Base-by-base conservation (phyloP, 2,888 invertebrate species). In the Chrysolina haemoptera region DNA sequence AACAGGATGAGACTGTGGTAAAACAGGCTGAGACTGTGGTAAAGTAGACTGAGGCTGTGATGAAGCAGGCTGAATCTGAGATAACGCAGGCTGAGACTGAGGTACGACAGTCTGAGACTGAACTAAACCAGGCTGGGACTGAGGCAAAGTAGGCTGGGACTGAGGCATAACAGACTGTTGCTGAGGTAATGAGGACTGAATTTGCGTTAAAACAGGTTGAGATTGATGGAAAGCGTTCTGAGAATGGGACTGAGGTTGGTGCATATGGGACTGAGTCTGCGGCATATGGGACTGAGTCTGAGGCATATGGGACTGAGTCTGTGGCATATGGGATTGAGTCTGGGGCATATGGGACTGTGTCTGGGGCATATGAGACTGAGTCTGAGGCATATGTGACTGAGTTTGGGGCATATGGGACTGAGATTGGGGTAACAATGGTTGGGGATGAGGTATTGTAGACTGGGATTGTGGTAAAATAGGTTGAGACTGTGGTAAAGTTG, bases 161-260 rank as follows among this genome's bases (percentile, higher is more conserved):
- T 62, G 63, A 9, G 41, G 43, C 12, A 53, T 5, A 16, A 48
- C 62, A 48, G 66, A 75, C 62, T 76, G 79, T 11, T 71, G 41
- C n/a, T 66, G 70, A 10, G 71, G 43, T 3, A 63, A 55, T 12
- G 62, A 18, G 9, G 70, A n/a, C 46, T 67, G 70, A 35, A 69
- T 63, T 40, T 70, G 69, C 6, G 48, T 63, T 73, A 76, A 40
- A 12, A 48, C 27, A 27, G 55, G 63, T 16, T 69, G 66, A 18
- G 20, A 35, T 65, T 48, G 66, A 16, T 68, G 71, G 62, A 75
- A 73, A 59, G 69, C 53, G 74, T 72, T 62, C 73, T 79, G 22
- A 74, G 73, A 65, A 64, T 76, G 74, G 50, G 66, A n/a, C n/a
- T n/a, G n/a, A n/a, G n/a, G n/a, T n/a, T n/a, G n/a, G n/a, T n/a